These are phyloP conservation scores for Catalaphyllia jardinei DNA, from an alignment of 64 coral and sea anemone species.

Conservation along the genomic window DNA sequence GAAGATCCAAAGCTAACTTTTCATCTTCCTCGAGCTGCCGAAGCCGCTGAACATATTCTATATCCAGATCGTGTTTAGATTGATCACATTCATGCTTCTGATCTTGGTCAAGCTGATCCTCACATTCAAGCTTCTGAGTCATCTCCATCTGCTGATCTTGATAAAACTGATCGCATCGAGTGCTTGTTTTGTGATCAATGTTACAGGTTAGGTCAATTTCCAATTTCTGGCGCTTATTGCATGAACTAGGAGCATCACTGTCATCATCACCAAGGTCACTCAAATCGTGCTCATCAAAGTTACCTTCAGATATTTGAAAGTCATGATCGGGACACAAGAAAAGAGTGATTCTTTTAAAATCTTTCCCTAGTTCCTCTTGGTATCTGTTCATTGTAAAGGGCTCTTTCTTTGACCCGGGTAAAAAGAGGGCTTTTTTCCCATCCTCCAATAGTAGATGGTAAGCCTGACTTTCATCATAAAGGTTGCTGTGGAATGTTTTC, in stretches of 20 bases:
- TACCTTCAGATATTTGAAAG: conserved; percentile 18
- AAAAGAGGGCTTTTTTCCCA: no score
- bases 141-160: neutral
- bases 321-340: no score
- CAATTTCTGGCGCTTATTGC: conserved; percentile 3
- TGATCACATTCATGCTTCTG: conserved; percentile 6
- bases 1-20: conserved; percentile 13
- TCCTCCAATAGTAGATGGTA: no score
- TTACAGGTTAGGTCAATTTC: conserved; percentile 5
- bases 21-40: conserved; percentile 13
- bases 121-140: conserved; percentile 3
- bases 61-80: conserved; percentile 15
- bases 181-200: conserved; percentile 21
- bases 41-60: neutral
- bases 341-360: no score
- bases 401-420: no score
- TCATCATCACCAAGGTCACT: neutral
- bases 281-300: neutral
- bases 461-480: no score
- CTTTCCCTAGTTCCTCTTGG: no score
- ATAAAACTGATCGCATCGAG: neutral
- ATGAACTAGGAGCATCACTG: neutral
- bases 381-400: no score
- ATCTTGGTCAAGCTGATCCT: neutral
- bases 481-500: no score